A percentile compares a stretch with the other conserved stretches of the same genome.
Evolutionary conservation across 1,140 invertebrate genomes (phyloP).

Genomic region (Drosophila insularis): DNA sequence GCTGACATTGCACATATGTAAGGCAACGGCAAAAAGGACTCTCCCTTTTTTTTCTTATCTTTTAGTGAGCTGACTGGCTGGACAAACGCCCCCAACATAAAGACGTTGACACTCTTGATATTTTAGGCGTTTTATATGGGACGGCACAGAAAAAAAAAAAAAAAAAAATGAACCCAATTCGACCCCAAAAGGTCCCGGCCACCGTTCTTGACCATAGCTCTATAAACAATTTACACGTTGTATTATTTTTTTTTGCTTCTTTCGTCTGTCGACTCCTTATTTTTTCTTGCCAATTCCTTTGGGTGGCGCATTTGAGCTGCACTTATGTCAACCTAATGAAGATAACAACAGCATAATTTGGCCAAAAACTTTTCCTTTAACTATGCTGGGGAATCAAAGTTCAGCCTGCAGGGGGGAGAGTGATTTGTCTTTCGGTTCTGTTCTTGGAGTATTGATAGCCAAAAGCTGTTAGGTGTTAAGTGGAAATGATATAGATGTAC

Average conservation of each 20-base stretch:
- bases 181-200: conserved; percentile 42
- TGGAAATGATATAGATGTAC: conserved; percentile 42
- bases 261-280: conserved; percentile 8
- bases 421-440: conserved; percentile 62
- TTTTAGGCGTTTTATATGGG: conserved; percentile 68
- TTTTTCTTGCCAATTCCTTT: conserved; percentile 55
- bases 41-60: conserved; percentile 15
- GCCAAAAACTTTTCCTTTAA: conserved; percentile 29
- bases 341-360: conserved; percentile 81
- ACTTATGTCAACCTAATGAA: conserved; percentile 80
- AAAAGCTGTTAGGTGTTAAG: conserved; percentile 78
- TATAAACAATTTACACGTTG: conserved; percentile 74
- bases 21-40: not conserved
- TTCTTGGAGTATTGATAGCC: conserved; percentile 45
- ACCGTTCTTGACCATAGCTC: conserved; percentile 34
- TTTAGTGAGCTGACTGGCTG: conserved; percentile 26
- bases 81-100: conserved; percentile 59
- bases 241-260: conserved; percentile 37
- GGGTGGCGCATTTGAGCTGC: conserved; percentile 74
- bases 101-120: conserved; percentile 66
- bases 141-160: conserved; percentile 38
- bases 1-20: conserved; percentile 77
- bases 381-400: conserved; percentile 64
- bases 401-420: conserved; percentile 50
- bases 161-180: conserved; percentile 31